Base-by-base conservation (phyloP, 2,888 invertebrate genomes). In the Euplagia quadripunctaria region DNA sequence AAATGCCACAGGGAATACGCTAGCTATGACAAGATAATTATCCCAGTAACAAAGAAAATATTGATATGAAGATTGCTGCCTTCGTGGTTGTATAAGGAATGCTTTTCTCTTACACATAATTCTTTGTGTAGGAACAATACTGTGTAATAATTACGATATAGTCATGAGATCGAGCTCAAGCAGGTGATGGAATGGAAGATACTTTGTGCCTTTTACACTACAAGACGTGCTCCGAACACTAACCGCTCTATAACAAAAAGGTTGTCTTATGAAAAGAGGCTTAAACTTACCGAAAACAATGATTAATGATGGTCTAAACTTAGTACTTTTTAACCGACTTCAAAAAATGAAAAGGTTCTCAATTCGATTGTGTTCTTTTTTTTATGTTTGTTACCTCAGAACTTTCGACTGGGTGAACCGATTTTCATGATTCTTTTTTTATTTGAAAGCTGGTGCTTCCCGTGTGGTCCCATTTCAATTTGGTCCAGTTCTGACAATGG, bases 21-120 rank as follows among this genome's bases (percentile, higher is more conserved):
- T 49, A 61, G n/a, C 51, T 55, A 42, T 9, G 80, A 80, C 80
- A 79, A 64, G 68, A 71, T 83, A 84, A 83, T 84, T 79, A 79
- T n/a, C 17, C 42, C 11, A 46, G 17, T 55, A 43, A 42, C 64
- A 64, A 76, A 41, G 80, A 82, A 84, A 77, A 75, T 80, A 77
- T 82, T 76, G 76, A 78, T 78, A 77, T 66, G 77, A 84, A 68
- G 63, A 82, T 84, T 78, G 46, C 16, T 20, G 46, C 61, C 46
- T 20, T 6, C 49, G 43, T 64, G 7, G 46, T 71, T 70, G 64
- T 68, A 55, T 63, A 70, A 64, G 63, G 61, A 69, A 69, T 69
- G 46, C 43, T 61, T 61, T 61, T 68, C 68, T 72, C 51, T 64
- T 72, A 31, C 41, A 43, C 64, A 43, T 64, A 43, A 42, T 41